A percentile compares a stretch with the other conserved stretches of the same genome.
Evolutionary conservation across 2,797 vertebrate genomes (phyloP).

Genomic region (Danio tinwini): DNA sequence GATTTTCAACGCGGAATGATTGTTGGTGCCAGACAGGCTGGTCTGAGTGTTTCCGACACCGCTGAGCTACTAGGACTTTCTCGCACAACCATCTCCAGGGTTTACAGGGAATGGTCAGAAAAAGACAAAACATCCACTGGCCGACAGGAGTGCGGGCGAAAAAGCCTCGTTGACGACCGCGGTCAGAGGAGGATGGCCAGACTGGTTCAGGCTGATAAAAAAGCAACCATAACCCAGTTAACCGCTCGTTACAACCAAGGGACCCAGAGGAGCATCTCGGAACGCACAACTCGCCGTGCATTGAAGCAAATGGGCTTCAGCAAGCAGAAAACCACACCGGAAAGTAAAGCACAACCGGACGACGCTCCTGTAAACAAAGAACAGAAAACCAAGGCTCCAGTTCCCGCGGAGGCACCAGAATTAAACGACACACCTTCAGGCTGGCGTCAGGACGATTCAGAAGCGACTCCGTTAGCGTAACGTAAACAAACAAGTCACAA

Average conservation of each 20-base stretch:
- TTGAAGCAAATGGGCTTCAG: constrained; percentile 11
- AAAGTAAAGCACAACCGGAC: background rate
- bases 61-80: background rate
- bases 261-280: constrained; percentile 17
- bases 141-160: constrained; percentile 29
- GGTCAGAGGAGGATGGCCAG: constrained; percentile 16
- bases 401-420: background rate
- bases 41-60: constrained; percentile 1
- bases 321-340: background rate
- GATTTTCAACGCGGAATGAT: background rate
- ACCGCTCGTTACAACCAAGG: constrained; percentile 22
- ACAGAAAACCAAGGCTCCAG: background rate
- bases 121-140: constrained; percentile 26
- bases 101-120: constrained; percentile 1
- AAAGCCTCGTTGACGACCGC: background rate
- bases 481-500: too few relatives aligned
- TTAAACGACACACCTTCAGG: background rate
- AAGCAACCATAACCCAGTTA: constrained; percentile 42
- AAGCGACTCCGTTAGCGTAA: too few relatives aligned
- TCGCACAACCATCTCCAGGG: background rate
- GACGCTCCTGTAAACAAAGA: background rate
- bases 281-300: constrained; percentile 22
- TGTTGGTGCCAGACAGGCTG: background rate
- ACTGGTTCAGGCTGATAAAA: constrained; percentile 65
- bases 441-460: too few relatives aligned